A percentile compares a stretch with the other conserved stretches of the same genome.
Conservation (phyloP, 2,113 vertebrate genomes). For the Apeltes quadracus region DNA sequence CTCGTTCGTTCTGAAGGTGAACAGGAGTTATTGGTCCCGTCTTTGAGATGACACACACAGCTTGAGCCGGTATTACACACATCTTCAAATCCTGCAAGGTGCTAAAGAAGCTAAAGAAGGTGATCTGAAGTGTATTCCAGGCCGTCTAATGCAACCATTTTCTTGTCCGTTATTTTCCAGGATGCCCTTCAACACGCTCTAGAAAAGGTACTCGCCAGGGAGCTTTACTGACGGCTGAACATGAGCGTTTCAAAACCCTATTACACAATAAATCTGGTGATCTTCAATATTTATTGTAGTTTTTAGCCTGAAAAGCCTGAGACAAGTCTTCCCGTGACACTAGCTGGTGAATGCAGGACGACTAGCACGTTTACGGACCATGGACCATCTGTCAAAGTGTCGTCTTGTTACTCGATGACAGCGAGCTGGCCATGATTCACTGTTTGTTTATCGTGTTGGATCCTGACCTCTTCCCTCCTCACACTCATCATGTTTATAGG, state of each 20-base stretch:
- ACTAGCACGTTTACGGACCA: too few species aligned
- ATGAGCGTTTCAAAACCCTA: background rate
- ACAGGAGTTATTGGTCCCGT: too few species aligned
- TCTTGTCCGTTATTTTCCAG: background rate
- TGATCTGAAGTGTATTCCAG: background rate
- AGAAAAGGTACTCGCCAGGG: background rate
- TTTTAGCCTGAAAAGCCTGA: background rate
- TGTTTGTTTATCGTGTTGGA: background rate
- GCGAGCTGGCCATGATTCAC: background rate
- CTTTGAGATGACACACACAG: constrained; percentile 2
- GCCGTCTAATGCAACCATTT: background rate
- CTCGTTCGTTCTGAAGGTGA: too few species aligned
- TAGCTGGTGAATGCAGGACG: too few species aligned
- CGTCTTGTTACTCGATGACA: background rate
- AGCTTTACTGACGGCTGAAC: background rate
- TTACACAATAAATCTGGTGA: background rate
- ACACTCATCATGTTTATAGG: background rate
- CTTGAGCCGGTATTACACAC: too few species aligned
- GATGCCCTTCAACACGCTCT: constrained; percentile 1
- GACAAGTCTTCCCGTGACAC: too few species aligned
- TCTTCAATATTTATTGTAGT: background rate
- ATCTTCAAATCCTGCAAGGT: background rate
- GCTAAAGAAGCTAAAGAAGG: background rate
- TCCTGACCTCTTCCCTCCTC: background rate
- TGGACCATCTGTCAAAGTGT: background rate